Evolutionary conservation across 2,113 vertebrate genomes (phyloP).

Genomic region (Ia io): DNA sequence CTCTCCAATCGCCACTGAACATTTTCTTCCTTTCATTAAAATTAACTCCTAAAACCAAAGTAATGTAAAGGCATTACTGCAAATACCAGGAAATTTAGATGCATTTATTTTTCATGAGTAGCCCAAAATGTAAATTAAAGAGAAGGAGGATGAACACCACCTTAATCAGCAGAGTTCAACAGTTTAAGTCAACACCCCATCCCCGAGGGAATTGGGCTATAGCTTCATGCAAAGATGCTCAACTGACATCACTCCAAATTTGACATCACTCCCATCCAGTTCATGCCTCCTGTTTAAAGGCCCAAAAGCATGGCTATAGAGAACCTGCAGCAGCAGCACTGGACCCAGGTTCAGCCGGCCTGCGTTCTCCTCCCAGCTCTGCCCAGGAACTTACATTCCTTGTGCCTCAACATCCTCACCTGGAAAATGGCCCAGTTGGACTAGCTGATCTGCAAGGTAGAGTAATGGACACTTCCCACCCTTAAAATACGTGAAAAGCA

Average conservation of each 20-base stretch:
- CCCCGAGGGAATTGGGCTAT: background rate
- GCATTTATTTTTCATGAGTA: constrained; percentile 14
- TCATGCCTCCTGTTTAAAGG: background rate
- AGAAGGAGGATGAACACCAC: background rate
- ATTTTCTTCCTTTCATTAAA: background rate
- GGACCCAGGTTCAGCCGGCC: background rate
- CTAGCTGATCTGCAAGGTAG: background rate
- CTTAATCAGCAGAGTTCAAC: background rate
- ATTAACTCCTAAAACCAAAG: background rate
- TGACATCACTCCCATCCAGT: background rate
- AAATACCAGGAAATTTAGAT: constrained; percentile 5
- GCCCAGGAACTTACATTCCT: background rate
- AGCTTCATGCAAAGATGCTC: background rate
- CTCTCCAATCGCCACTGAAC: background rate
- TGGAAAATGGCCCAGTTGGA: background rate
- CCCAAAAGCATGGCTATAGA: background rate
- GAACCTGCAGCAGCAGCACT: background rate
- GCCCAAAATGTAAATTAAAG: background rate
- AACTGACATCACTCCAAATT: background rate
- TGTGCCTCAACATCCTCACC: background rate
- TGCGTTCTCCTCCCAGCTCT: background rate
- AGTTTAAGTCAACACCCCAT: background rate
- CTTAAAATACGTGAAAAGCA: background rate
- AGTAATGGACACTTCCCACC: background rate
- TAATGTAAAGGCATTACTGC: background rate